phyloP scores from a whole-genome alignment of 1,140 invertebrate genomes.

The Adoxophyes honmai region DNA sequence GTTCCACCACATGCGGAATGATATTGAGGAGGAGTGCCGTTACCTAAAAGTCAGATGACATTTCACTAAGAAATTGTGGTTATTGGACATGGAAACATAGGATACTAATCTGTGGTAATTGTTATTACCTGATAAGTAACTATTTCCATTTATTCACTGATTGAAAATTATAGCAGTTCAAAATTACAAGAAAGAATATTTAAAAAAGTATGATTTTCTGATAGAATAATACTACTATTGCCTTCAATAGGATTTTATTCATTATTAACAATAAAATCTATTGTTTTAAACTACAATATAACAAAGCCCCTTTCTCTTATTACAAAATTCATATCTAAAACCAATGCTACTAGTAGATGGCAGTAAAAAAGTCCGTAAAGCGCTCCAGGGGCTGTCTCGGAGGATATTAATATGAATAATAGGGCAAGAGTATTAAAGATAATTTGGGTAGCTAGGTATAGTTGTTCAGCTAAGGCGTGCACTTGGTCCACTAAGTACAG shows the following conservation, averaged over 20 bases:
- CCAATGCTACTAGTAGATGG: constrained; percentile 51
- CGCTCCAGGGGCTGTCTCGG: constrained; percentile 23
- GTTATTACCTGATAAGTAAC: too few relatives aligned
- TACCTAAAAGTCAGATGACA: constrained; percentile 63
- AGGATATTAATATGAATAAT: constrained; percentile 25
- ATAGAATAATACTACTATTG: constrained; percentile 36
- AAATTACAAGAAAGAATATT: too few relatives aligned
- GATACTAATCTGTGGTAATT: too few relatives aligned
- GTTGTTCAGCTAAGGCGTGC: constrained; percentile 56
- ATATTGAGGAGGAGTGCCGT: constrained; percentile 65
- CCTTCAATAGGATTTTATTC: constrained; percentile 31
- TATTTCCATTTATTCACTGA: too few relatives aligned
- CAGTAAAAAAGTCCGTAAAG: constrained; percentile 56
- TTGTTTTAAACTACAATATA: neutral
- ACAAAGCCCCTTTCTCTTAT: constrained; percentile 52
- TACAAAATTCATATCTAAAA: constrained; percentile 56
- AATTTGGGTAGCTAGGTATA: constrained; percentile 52
- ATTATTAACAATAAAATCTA: too few relatives aligned
- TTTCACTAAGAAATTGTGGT: constrained; percentile 12
- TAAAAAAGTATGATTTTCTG: too few relatives aligned
- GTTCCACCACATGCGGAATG: constrained; percentile 58
- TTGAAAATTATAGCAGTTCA: too few relatives aligned
- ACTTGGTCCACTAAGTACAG: constrained; percentile 67
- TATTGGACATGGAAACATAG: neutral
- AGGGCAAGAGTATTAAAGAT: constrained; percentile 35